Base-by-base conservation (phyloP, 2,888 invertebrate species). In the Stenodera caucasica region DNA sequence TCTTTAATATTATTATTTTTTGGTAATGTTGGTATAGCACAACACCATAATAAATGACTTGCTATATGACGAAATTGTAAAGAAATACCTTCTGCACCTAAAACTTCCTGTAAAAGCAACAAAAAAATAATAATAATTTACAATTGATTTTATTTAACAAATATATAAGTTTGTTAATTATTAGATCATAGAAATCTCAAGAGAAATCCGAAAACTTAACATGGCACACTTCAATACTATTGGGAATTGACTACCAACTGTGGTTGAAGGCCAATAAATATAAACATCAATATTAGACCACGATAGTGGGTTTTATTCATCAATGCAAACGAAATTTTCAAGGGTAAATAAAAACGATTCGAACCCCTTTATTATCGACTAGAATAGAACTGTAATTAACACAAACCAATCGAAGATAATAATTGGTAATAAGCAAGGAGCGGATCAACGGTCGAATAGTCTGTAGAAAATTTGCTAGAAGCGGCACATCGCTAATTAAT, bases 31-130 rank as follows among this genome's bases (percentile, higher is more conserved):
- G 77, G 79, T 59, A 69, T 77, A 59, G 76, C 81, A 71, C 78
- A 84, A 70, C 87, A 86, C 83, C 91, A 91, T 67, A 95, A 85
- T 57, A 95, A 83, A 74, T 93, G 88, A 60, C 91, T 90, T 33
- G 91, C 88, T 54, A 95, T 92, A 71, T 94, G 91, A 1, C 94
- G 86, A 81, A 94, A 92, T 80, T 95, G 94, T 37, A 95, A 82
- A 3, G 91, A 93, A 26, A 91, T 90, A 0, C 92, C 93, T 81
- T 94, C 94, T 12, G 91, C 89, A 23, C 90, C 90, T 60, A 96
- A 84, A 8, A 89, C 85, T 71, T 87, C 88, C 90, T 91, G 81
- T n/a, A n/a, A n/a, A n/a, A n/a, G n/a, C n/a, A 78, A 75, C 30
- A 56, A 49, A 53, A 54, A 58, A 57, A 32, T 18, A 1, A 40